Percentiles rank a stretch among this genome's conserved stretches.
Evolutionary conservation across 2,888 invertebrate genomes (phyloP).

Genomic region (Noctuana brunneofusca): DNA sequence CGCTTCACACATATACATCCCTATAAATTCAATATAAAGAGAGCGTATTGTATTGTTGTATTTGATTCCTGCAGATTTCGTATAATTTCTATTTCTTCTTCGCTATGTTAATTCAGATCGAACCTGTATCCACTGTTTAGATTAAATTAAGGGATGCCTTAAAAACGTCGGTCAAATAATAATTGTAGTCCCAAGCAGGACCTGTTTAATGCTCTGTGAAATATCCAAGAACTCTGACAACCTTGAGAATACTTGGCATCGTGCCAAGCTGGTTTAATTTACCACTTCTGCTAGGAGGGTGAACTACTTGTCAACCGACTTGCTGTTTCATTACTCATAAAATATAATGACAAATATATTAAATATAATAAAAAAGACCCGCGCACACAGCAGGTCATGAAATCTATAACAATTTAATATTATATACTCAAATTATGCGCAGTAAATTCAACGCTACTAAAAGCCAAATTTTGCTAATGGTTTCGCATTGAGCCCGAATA

Average conservation of each 20-base stretch:
- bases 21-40: too few species aligned
- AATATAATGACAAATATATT: neutral
- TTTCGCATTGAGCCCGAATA: neutral
- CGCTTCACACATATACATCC: too few species aligned
- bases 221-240: conserved; percentile 1
- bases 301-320: conserved; percentile 3
- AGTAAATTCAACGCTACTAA: neutral
- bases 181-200: conserved; percentile 6
- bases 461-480: conserved; percentile 13
- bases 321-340: neutral
- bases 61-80: too few species aligned
- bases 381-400: neutral
- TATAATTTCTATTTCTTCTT: too few species aligned
- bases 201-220: neutral
- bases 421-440: neutral
- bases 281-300: conserved; percentile 3
- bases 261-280: neutral
- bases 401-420: neutral
- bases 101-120: too few species aligned
- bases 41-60: too few species aligned
- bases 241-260: conserved; percentile 14
- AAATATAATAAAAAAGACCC: neutral
- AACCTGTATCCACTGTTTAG: neutral
- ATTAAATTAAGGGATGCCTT: neutral
- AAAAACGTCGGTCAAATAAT: neutral